Base-by-base conservation (phyloP, 2,888 invertebrate species). In the Notocelia uddmanniana region DNA sequence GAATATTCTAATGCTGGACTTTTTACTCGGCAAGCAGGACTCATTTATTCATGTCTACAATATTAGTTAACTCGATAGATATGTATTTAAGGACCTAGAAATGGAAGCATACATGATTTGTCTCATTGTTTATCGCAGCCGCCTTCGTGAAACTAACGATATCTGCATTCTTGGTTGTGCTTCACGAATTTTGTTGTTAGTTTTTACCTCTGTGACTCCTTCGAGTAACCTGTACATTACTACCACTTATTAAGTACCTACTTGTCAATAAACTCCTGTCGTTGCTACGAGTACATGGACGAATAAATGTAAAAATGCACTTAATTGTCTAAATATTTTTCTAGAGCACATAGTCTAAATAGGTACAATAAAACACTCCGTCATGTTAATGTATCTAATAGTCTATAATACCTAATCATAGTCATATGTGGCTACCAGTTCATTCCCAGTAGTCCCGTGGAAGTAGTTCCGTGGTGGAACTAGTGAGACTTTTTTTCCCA, bases 11-110 rank as follows among this genome's bases (percentile, higher is more conserved):
- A 82, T 91, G 91, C 91, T 91, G 91, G 86, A 89, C 91, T 91
- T 91, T 91, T 90, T 89, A 78, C 89, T 90, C 88, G 70, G 78
- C 76, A 73, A 85, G 87, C 86, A 80, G 77, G 81, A 81, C 83
- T 86, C 85, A 83, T 86, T 86, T 69, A 69, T 73, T 68, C 68
- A 58, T 69, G 59, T 59, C 73, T 78, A 74, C 45, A n/a, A 3
- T 45, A 19, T 79, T 79, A 80, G 77, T 82, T 87, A 85, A 81
- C 85, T 84, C 83, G 81, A 80, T 84, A 85, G 82, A 82, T 83
- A 82, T 83, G 76, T 85, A 84, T 81, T 79, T 85, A 84, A 81
- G 79, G 78, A 59, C 9, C 23, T 23, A 55, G 60, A 45, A 48
- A 62, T 55, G 62, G 37, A 34, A 59, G 66, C 52, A 66, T 62